phyloP scores from a whole-genome alignment of 2,888 invertebrate genomes.

The Hypercompe scribonia region DNA sequence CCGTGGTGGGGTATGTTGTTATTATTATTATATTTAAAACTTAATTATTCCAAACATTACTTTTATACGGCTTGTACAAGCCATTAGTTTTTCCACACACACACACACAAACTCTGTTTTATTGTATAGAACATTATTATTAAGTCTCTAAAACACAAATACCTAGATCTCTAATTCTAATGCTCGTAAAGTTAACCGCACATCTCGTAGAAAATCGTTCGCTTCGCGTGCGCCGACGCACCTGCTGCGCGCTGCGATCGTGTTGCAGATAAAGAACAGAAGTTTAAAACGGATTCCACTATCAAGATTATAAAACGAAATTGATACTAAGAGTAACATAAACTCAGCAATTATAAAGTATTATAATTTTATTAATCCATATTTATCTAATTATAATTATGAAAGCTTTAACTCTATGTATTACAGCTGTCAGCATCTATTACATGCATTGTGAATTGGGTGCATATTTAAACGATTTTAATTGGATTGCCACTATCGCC shows the following conservation, averaged over 20 bases:
- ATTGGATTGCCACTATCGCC: background rate
- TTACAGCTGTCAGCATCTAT: background rate
- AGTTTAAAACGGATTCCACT: conserved; percentile 24
- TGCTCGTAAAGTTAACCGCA: conserved; percentile 1
- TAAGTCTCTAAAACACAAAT: background rate
- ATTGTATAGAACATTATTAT: background rate
- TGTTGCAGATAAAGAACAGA: conserved; percentile 30
- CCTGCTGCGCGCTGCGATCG: conserved; percentile 9
- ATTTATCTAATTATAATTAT: background rate
- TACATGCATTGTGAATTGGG: background rate
- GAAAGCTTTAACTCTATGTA: background rate
- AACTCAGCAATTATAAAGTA: background rate
- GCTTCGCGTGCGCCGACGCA: conserved; percentile 26
- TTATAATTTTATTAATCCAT: background rate
- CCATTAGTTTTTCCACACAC: background rate
- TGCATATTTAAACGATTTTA: background rate
- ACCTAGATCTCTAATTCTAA: background rate
- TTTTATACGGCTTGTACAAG: background rate
- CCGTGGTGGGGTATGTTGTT: too few species aligned
- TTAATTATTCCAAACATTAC: background rate
- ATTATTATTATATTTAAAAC: too few species aligned
- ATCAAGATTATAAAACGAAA: conserved; percentile 5
- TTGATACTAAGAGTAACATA: background rate
- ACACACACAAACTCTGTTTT: background rate
- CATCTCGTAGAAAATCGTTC: conserved; percentile 2